phyloP scores from a whole-genome alignment of 2,797 vertebrate species.

The Onychomys arenicola region DNA sequence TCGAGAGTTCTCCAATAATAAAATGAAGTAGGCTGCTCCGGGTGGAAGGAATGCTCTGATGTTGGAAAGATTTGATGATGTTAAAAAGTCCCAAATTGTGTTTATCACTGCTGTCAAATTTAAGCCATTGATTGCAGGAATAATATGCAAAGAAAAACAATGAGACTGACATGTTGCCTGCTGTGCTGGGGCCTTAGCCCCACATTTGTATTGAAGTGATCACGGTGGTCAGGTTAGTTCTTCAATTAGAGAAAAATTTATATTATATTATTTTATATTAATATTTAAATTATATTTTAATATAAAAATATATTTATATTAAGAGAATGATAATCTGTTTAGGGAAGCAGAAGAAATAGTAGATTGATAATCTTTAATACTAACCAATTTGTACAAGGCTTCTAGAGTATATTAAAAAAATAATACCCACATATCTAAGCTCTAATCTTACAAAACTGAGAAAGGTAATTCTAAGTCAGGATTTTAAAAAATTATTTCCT shows the following conservation, averaged over 20 bases:
- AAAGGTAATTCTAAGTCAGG: slow-evolving; percentile 24
- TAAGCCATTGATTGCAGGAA: slow-evolving; percentile 31
- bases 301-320: too few relatives aligned
- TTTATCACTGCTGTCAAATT: background rate
- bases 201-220: slow-evolving; percentile 10
- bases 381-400: slow-evolving; percentile 31
- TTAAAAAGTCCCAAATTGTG: slow-evolving; percentile 40
- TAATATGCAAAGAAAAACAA: slow-evolving; percentile 47
- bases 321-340: slow-evolving; percentile 55
- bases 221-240: slow-evolving; percentile 13
- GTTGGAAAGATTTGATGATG: slow-evolving; percentile 17
- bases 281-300: too few relatives aligned
- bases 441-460: slow-evolving; percentile 50
- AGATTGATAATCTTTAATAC: slow-evolving; percentile 38
- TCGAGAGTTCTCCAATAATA: slow-evolving; percentile 26
- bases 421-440: background rate
- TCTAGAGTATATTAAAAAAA: slow-evolving; percentile 10
- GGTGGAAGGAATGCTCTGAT: background rate
- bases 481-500: slow-evolving; percentile 50
- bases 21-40: slow-evolving; percentile 27
- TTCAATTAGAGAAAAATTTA: slow-evolving; percentile 14
- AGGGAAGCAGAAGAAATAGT: slow-evolving; percentile 9
- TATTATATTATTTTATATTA: too few relatives aligned
- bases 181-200: background rate
- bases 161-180: background rate